Base-by-base conservation (phyloP, 2,113 vertebrate genomes). In the Vimba vimba region DNA sequence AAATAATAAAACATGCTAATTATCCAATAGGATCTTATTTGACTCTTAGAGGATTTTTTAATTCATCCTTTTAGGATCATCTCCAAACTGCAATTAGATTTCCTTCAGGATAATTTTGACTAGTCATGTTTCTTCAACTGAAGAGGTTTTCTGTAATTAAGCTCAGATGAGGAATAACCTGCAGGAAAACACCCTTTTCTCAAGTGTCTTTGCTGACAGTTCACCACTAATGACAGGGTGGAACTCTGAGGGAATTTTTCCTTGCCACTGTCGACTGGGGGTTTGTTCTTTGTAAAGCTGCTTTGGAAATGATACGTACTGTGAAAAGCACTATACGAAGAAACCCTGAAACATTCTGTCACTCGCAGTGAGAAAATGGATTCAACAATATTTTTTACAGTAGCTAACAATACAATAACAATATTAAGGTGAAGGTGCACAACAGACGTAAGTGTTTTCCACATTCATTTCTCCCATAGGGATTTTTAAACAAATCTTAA, bases 211-310 rank as follows among this genome's bases (percentile, higher is more conserved):
- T 52, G 25, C 45, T 10, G 0, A 77, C 74, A 57, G 55, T 57
- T 57, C 55, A 55, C 75, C 75, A 55, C 47, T 77, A 77, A 77
- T 57, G 27, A 77, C 75, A 77, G 75, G 47, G 47, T 77, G 50
- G 27, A 10, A 1, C 45, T 55, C 75, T 3, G 0, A 4, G 27
- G 50, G 75, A 21, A 55, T 52, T 76, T 76, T 52, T 30, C n/a
- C 71, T 45, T 6, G 36, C 36, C 21, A 6, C 39, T 13, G 69
- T 73, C 69, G 36, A 45, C 36, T 43, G 39, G 36, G 12, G 71
- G 23, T 25, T 74, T 47, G 43, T 7, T 75, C 73, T 75, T 71
- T 43, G 33, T 23, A 39, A 71, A 23, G 36, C 36, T 71, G 68
- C 36, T 71, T 8, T 50, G 12, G 12, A 25, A 74, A 47, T 13